These are phyloP conservation scores for Ptychobarbus kaznakovi DNA, from an alignment of 2,797 vertebrate species.

Conservation along the genomic window DNA sequence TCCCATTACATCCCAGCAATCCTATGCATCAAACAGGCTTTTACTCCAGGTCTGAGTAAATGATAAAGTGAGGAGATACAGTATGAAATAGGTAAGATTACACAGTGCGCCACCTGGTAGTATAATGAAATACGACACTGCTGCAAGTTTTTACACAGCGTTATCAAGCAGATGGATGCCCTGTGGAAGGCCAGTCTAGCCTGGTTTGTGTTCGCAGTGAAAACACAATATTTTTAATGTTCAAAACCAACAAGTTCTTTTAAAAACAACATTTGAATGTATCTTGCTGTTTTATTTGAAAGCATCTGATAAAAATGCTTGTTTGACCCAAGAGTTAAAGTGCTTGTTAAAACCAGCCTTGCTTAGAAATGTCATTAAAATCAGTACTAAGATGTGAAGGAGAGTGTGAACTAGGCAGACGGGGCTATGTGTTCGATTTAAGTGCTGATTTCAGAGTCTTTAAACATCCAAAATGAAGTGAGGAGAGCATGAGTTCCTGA, in stretches of 20 bases:
- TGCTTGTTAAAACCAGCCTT: constrained; percentile 76
- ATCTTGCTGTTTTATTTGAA: constrained; percentile 57
- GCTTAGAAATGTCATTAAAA: constrained; percentile 65
- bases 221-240: neutral
- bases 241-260: neutral
- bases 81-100: constrained; percentile 69
- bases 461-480: constrained; percentile 13
- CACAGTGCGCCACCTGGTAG: constrained; percentile 66
- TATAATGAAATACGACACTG: constrained; percentile 74
- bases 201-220: neutral
- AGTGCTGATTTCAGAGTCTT: constrained; percentile 56
- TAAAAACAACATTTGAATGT: constrained; percentile 41
- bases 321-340: constrained; percentile 76
- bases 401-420: constrained; percentile 41
- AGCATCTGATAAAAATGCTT: constrained; percentile 45
- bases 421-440: constrained; percentile 42
- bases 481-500: constrained; percentile 20
- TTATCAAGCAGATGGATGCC: neutral
- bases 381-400: constrained; percentile 61
- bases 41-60: constrained; percentile 37
- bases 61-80: constrained; percentile 67
- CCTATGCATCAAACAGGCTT: constrained; percentile 72
- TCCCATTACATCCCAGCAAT: constrained; percentile 68
- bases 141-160: constrained; percentile 55
- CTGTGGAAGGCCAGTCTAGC: neutral